phyloP scores from a whole-genome alignment of 2,113 vertebrate species.

The Syngnathus floridae region DNA sequence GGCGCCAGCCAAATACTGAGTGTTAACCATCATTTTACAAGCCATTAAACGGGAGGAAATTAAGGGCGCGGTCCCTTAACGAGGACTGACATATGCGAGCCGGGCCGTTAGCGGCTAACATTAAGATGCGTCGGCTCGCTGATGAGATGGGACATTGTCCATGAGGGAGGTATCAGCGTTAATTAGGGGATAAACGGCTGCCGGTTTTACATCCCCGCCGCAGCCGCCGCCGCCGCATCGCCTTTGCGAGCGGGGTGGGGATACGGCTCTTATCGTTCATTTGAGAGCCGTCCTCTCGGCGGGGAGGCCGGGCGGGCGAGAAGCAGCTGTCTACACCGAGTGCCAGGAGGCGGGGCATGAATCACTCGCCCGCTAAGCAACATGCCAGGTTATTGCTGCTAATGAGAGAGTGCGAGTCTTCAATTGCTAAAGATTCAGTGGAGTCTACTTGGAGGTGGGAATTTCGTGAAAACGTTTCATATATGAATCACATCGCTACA shows the following conservation, averaged over 20 bases:
- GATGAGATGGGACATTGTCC: conserved; percentile 85
- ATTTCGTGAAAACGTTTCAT: too few species aligned
- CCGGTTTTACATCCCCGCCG: conserved; percentile 60
- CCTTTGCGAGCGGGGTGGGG: background rate
- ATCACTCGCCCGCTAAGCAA: conserved; percentile 36
- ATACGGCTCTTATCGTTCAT: background rate
- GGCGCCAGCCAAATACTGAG: conserved; percentile 80
- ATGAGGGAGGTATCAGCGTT: conserved; percentile 89
- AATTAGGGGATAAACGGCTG: conserved; percentile 92
- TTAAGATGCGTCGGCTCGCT: conserved; percentile 73
- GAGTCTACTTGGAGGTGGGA: background rate
- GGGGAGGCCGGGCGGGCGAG: conserved; percentile 24
- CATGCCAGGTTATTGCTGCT: conserved; percentile 17
- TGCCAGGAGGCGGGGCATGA: conserved; percentile 41
- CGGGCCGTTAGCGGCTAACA: conserved; percentile 91
- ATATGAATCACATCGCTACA: too few species aligned
- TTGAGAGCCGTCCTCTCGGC: conserved; percentile 30
- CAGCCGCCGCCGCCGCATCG: background rate
- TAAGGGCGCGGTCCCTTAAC: conserved; percentile 87
- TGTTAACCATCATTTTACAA: conserved; percentile 98
- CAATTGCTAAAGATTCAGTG: background rate
- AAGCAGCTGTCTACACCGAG: conserved; percentile 31
- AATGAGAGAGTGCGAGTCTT: conserved; percentile 5
- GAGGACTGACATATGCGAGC: conserved; percentile 97
- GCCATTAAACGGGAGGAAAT: conserved; percentile 91